Percentiles rank a stretch among this genome's conserved stretches.
Conservation (phyloP, 2,113 vertebrate genomes). For the Lota lota region DNA sequence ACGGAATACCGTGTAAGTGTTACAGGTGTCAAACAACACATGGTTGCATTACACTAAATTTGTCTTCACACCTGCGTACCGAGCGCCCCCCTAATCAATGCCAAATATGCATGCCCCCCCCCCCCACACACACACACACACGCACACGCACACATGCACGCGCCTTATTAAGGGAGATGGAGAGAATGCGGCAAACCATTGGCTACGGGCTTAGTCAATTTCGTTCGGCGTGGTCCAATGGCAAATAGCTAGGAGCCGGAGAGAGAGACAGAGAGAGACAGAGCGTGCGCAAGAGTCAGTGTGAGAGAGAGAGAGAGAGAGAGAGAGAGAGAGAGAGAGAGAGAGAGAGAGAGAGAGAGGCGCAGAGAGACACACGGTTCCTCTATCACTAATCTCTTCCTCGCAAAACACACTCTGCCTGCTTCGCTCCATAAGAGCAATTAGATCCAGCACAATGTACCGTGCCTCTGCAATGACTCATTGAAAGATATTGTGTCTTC, state of each 20-base stretch:
- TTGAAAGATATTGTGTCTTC: slow-evolving; percentile 59
- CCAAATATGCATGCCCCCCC: too few relatives aligned
- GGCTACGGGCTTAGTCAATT: slow-evolving; percentile 86
- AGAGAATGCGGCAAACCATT: slow-evolving; percentile 82
- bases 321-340: slow-evolving; percentile 45
- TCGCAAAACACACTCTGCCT: slow-evolving; percentile 50
- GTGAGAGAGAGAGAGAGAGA: slow-evolving; percentile 43
- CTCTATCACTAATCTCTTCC: slow-evolving; percentile 72
- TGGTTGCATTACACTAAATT: too few relatives aligned
- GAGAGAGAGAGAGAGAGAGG: slow-evolving; percentile 46
- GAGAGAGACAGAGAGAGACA: too few relatives aligned
- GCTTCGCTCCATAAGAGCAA: slow-evolving; percentile 60
- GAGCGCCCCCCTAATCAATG: too few relatives aligned
- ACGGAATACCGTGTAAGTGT: too few relatives aligned
- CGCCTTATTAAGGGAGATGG: slow-evolving; percentile 76
- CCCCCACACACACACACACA: too few relatives aligned
- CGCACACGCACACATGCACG: slow-evolving; percentile 14
- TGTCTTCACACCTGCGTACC: too few relatives aligned
- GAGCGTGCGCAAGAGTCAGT: too few relatives aligned
- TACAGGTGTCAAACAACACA: too few relatives aligned
- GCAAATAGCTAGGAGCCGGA: slow-evolving; percentile 46
- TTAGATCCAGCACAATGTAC: slow-evolving; percentile 61
- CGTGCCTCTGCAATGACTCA: slow-evolving; percentile 65
- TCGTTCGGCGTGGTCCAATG: slow-evolving; percentile 86
- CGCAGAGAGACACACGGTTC: slow-evolving; percentile 69